phyloP scores from a whole-genome alignment of 2,888 invertebrate species.

The Drosophila cognata region DNA sequence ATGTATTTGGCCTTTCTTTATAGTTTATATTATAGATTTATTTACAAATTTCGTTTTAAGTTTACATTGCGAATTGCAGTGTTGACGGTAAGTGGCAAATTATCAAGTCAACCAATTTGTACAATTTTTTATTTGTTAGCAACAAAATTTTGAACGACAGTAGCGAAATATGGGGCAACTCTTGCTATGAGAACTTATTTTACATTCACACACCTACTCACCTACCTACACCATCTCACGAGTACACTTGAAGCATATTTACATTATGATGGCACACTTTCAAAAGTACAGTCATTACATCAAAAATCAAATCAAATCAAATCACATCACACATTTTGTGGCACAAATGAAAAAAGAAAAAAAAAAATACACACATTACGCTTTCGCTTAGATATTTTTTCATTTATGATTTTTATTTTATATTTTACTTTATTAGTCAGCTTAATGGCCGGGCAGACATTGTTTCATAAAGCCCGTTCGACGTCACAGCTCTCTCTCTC shows the following conservation, averaged over 20 bases:
- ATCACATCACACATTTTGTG: constrained; percentile 42
- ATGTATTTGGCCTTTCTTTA: constrained; percentile 1
- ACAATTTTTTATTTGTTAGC: constrained; percentile 8
- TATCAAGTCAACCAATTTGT: constrained; percentile 26
- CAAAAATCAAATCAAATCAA: constrained; percentile 12
- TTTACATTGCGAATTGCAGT: constrained; percentile 78
- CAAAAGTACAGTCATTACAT: constrained; percentile 47
- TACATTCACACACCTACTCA: constrained; percentile 16
- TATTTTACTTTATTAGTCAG: constrained; percentile 48
- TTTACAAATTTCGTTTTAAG: constrained; percentile 52
- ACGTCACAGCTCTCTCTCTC: constrained; percentile 49
- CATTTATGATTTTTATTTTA: constrained; percentile 35
- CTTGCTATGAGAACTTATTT: constrained; percentile 75
- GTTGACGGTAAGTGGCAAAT: constrained; percentile 77
- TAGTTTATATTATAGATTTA: constrained; percentile 38
- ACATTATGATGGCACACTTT: constrained; percentile 31
- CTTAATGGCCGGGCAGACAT: constrained; percentile 62
- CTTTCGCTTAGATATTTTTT: constrained; percentile 63
- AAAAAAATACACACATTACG: constrained; percentile 43
- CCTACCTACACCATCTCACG: constrained; percentile 32
- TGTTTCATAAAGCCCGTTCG: constrained; percentile 41
- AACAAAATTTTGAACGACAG: constrained; percentile 7
- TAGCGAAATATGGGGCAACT: constrained; percentile 58
- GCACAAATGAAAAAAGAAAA: constrained; percentile 35
- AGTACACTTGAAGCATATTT: constrained; percentile 34